Conservation (phyloP, 2,888 invertebrate genomes). For the Fissipunctia ypsillon region DNA sequence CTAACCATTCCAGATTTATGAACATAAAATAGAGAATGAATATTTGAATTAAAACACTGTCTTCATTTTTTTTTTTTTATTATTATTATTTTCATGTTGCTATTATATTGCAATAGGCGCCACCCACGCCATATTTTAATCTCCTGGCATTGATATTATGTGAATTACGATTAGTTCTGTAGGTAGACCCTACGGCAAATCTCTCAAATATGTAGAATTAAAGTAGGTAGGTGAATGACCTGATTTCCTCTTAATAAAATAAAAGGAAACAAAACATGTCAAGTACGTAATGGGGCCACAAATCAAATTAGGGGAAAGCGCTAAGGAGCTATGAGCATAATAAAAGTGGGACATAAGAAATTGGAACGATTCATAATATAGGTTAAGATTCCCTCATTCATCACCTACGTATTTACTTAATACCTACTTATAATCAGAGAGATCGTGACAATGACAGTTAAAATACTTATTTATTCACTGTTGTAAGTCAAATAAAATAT, state of each 20-base stretch:
- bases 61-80: not conserved
- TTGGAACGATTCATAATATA: constrained; percentile 45
- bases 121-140: not conserved
- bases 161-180: not conserved
- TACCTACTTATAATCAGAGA: not conserved
- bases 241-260: constrained; percentile 52
- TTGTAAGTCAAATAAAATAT: constrained; percentile 1
- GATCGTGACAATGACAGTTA: constrained; percentile 6
- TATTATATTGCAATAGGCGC: constrained; percentile 46
- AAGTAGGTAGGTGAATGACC: constrained; percentile 34
- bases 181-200: not conserved
- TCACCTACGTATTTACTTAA: not conserved
- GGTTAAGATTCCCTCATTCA: constrained; percentile 32
- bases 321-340: constrained; percentile 59
- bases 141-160: not conserved
- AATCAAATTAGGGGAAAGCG: constrained; percentile 66
- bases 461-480: not conserved
- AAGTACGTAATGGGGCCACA: constrained; percentile 59
- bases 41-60: not conserved
- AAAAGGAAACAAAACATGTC: constrained; percentile 62
- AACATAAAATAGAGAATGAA: not conserved
- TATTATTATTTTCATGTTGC: constrained; percentile 24
- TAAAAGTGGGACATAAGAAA: constrained; percentile 60
- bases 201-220: constrained; percentile 6
- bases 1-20: not conserved